A percentile compares a stretch with the other conserved stretches of the same genome.
These are phyloP conservation scores for Salticus scenicus DNA, from an alignment of 2,888 invertebrate genomes.

Conservation along the genomic window DNA sequence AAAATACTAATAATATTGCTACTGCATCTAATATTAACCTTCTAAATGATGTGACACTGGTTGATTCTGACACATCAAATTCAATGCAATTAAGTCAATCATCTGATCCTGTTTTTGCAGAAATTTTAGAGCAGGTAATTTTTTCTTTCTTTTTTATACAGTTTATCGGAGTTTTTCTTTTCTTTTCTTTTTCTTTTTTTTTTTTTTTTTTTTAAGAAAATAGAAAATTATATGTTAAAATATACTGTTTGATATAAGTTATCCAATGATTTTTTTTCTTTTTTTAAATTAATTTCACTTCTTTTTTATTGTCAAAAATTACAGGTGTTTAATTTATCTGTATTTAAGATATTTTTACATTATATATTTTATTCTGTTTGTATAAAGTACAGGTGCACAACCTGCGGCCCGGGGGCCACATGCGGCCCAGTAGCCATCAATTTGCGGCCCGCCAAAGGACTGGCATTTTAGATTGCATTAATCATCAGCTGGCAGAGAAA, in stretches of 20 bases:
- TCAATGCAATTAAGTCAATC: slow-evolving; percentile 27
- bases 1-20: neutral
- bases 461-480: too few relatives aligned
- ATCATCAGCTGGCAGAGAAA: too few relatives aligned
- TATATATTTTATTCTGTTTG: too few relatives aligned
- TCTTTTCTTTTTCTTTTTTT: neutral
- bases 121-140: slow-evolving; percentile 71
- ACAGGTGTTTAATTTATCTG: too few relatives aligned
- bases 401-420: too few relatives aligned
- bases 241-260: too few relatives aligned
- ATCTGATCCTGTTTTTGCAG: slow-evolving; percentile 63
- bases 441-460: too few relatives aligned
- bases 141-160: neutral
- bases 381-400: too few relatives aligned
- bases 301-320: too few relatives aligned
- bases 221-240: too few relatives aligned
- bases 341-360: too few relatives aligned
- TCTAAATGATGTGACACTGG: slow-evolving; percentile 28
- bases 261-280: neutral
- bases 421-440: too few relatives aligned
- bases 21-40: slow-evolving; percentile 16
- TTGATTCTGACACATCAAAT: slow-evolving; percentile 14
- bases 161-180: neutral
- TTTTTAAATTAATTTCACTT: neutral
- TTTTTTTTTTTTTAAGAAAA: slow-evolving; percentile 1